phyloP scores from a whole-genome alignment of 2,888 invertebrate genomes.

The Pasiphila rectangulata region DNA sequence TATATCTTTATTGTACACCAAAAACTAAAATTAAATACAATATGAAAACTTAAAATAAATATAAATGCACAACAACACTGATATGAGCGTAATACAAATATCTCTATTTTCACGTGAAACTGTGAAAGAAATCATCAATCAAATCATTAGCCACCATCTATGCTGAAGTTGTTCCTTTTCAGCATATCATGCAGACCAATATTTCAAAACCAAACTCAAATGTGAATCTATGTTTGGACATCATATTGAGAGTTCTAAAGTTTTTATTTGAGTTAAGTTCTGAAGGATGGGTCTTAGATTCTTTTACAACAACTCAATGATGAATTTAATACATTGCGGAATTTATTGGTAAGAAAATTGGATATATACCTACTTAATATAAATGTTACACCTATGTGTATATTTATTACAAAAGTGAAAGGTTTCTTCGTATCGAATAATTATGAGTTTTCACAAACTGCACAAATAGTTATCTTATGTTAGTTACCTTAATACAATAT shows the following conservation, averaged over 20 bases:
- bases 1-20: too few species aligned
- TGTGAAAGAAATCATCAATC: background rate
- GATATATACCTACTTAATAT: conserved; percentile 9
- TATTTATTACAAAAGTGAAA: too few species aligned
- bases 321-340: conserved; percentile 11
- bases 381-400: background rate
- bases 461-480: too few species aligned
- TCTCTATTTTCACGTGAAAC: background rate
- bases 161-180: conserved; percentile 54
- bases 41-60: too few species aligned
- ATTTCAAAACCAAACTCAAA: background rate
- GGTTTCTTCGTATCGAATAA: too few species aligned
- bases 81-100: background rate
- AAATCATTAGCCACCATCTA: conserved; percentile 51
- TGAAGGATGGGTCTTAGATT: background rate
- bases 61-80: background rate
- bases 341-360: conserved; percentile 17
- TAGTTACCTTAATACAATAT: too few species aligned
- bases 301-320: background rate
- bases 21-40: too few species aligned
- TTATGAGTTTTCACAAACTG: too few species aligned
- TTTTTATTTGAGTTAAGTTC: background rate
- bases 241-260: too few species aligned
- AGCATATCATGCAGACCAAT: conserved; percentile 42
- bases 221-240: too few species aligned